Conservation (phyloP, 2,797 vertebrate genomes). For the Parambassis ranga region DNA sequence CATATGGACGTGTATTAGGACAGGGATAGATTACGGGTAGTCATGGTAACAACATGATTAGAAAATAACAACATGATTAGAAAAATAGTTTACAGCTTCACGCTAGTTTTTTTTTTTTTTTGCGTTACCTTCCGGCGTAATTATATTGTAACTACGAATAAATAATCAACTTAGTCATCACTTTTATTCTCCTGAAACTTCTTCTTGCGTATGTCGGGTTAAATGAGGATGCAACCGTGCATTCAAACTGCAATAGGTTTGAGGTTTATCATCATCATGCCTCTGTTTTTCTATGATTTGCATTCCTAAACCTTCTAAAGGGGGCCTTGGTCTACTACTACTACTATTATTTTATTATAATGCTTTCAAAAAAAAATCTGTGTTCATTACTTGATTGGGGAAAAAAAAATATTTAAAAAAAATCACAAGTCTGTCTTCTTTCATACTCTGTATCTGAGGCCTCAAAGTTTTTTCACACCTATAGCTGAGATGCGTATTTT, state of each 20-base stretch:
- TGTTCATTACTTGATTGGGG: conserved; percentile 70
- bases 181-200: conserved; percentile 70
- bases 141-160: conserved; percentile 43
- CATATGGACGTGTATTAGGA: conserved; percentile 77
- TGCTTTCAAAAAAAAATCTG: conserved; percentile 67
- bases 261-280: conserved; percentile 75
- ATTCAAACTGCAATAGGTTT: conserved; percentile 80
- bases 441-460: conserved; percentile 86
- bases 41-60: conserved; percentile 82
- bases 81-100: conserved; percentile 88
- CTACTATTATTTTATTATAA: conserved; percentile 57
- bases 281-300: conserved; percentile 78
- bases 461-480: conserved; percentile 84
- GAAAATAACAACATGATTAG: conserved; percentile 71
- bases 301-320: conserved; percentile 80
- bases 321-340: conserved; percentile 76
- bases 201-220: conserved; percentile 77
- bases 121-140: conserved; percentile 54
- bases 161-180: conserved; percentile 30
- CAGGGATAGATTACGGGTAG: conserved; percentile 97
- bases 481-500: conserved; percentile 85
- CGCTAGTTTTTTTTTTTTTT: conserved; percentile 38
- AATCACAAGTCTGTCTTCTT: conserved; percentile 72
- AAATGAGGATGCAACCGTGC: conserved; percentile 70
- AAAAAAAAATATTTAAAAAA: conserved; percentile 44